Evolutionary conservation across 2,888 invertebrate genomes (phyloP), one percentile per base, ranked within the genome.

Genomic region (Agonopterix arenella): DNA sequence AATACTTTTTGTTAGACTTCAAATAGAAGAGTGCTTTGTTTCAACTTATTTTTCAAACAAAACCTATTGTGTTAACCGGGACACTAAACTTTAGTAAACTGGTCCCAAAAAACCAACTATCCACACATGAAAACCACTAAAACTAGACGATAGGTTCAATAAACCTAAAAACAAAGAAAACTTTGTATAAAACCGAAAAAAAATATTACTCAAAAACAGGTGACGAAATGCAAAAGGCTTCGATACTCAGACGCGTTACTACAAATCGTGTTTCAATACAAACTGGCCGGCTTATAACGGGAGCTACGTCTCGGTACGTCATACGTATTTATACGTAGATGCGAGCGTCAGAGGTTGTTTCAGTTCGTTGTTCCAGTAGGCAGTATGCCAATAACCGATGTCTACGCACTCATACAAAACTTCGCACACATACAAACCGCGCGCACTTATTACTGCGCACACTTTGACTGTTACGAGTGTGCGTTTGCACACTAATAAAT

Each of bases 341-440:
- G 28, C 28, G 28, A 64, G 72, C 77, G 80, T 78, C 79, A 80
- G 69, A 70, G 77, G 72, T 75, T 40, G n/a, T n/a, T n/a, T 60
- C 74, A 83, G 89, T 82, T 86, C 88, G 77, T 86, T 80, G 89
- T 80, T 78, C 88, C 58, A 89, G 71, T 89, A 80, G 89, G 89
- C 89, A 89, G 73, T 89, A 70, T 86, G 89, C 89, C 89, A 89
- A 88, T 70, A 83, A 68, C 82, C 82, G 72, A n/a, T 56, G 60
- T 46, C 58, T 67, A 56, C 68, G 66, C 62, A 63, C 64, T 51
- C 58, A 58, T 57, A 53, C 58, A 58, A 59, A 54, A 60, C 53
- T 60, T 56, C 52, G 44, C 56, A 61, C 68, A 61, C 71, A 66
- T 67, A 65, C 64, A 58, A 44, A 48, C 40, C 42, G 38, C 55